These are phyloP conservation scores for Ammodytes marinus DNA, from an alignment of 2,113 vertebrate species.

Conservation along the genomic window DNA sequence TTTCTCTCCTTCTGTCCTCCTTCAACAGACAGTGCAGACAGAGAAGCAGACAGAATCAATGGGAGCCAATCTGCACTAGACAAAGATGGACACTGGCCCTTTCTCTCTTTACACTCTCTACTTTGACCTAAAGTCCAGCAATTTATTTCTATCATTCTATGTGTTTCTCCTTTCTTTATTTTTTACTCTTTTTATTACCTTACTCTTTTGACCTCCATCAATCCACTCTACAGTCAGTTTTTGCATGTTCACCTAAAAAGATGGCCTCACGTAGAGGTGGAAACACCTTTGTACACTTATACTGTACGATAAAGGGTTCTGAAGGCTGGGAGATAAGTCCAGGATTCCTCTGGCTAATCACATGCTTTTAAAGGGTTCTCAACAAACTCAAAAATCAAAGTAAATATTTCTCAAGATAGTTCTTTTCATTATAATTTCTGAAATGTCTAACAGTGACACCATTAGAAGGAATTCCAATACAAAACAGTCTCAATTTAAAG, in stretches of 20 bases:
- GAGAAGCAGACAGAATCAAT: conserved; percentile 61
- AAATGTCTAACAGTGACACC: background rate
- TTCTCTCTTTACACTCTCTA: conserved; percentile 32
- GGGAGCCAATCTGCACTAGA: conserved; percentile 44
- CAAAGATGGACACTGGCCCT: conserved; percentile 29
- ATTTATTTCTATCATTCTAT: background rate
- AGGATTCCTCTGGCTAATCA: background rate
- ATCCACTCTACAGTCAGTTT: background rate
- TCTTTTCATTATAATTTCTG: background rate
- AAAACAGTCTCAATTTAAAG: background rate
- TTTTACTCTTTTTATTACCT: too few relatives aligned
- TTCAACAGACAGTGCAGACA: conserved; percentile 32
- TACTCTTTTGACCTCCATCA: background rate
- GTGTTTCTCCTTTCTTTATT: background rate
- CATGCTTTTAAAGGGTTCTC: background rate
- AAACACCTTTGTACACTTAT: too few relatives aligned
- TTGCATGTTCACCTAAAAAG: background rate
- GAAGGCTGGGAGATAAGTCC: background rate
- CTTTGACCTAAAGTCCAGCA: background rate
- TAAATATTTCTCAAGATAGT: background rate
- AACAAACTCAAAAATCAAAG: background rate
- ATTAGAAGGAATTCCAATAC: too few relatives aligned
- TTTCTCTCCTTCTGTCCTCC: conserved; percentile 2
- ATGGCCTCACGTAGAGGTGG: background rate
- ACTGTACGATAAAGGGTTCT: background rate